phyloP scores from a whole-genome alignment of 2,888 invertebrate genomes.

The Drosophila cognata region DNA sequence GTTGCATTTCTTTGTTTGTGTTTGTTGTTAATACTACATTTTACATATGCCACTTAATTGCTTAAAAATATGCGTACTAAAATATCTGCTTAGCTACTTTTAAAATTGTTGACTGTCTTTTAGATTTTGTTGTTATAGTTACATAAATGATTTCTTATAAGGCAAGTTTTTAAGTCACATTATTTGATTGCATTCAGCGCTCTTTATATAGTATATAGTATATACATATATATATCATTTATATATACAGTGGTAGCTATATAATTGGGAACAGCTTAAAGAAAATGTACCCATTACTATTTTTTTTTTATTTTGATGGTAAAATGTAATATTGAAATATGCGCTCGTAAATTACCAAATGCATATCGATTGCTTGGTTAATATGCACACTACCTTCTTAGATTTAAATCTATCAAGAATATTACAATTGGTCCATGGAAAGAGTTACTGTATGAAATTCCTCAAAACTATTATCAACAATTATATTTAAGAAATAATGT shows the following conservation, averaged over 20 bases:
- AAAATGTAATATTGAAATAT: neutral
- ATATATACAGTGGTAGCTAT: conserved; percentile 16
- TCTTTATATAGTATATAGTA: conserved; percentile 24
- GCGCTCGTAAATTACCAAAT: neutral
- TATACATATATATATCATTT: neutral
- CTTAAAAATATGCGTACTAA: conserved; percentile 53
- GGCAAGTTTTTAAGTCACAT: conserved; percentile 69
- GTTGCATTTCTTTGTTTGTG: conserved; percentile 6
- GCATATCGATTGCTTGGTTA: neutral
- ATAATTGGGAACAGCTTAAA: neutral
- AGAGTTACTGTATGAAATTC: neutral
- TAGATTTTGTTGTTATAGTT: conserved; percentile 12
- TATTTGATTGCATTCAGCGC: conserved; percentile 68
- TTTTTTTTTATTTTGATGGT: neutral
- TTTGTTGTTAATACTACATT: conserved; percentile 27
- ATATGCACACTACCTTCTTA: neutral
- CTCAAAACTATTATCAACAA: neutral
- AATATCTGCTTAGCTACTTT: conserved; percentile 37
- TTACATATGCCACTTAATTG: conserved; percentile 48
- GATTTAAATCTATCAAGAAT: neutral
- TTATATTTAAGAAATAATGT: neutral
- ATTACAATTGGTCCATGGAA: neutral
- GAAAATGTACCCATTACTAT: neutral
- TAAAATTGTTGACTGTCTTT: conserved; percentile 32
- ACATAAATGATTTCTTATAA: conserved; percentile 58